Evolutionary conservation across 2,888 invertebrate species (phyloP).

Genomic region (Stenodema calcarata): DNA sequence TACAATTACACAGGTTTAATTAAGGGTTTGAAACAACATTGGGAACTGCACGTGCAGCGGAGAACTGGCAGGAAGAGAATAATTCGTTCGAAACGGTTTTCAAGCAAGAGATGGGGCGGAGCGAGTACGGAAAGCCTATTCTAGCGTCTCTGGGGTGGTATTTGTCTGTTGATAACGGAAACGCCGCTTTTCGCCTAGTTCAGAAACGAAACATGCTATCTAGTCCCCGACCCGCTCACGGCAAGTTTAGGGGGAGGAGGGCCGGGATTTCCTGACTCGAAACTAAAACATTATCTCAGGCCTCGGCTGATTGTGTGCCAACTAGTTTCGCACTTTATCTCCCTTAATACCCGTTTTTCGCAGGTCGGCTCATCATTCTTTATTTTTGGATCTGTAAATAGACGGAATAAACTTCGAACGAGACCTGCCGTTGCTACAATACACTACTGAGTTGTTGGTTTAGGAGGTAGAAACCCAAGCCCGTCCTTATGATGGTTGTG

Average conservation of each 20-base stretch:
- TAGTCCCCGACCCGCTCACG: not conserved
- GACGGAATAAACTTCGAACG: not conserved
- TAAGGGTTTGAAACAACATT: not conserved
- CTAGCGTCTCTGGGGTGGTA: constrained; percentile 20
- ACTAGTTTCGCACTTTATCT: not conserved
- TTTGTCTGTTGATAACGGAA: constrained; percentile 33
- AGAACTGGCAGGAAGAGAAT: not conserved
- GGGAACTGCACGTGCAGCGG: not conserved
- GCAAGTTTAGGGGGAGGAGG: not conserved
- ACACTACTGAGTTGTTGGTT: too few species aligned
- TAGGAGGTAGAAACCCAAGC: too few species aligned
- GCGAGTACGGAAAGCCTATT: not conserved
- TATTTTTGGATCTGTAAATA: not conserved
- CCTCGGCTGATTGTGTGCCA: not conserved
- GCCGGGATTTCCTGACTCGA: not conserved
- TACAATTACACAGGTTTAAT: not conserved
- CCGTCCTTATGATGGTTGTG: too few species aligned
- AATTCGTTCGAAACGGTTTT: not conserved
- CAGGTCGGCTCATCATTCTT: not conserved
- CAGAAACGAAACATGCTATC: constrained; percentile 32
- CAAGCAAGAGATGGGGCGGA: not conserved
- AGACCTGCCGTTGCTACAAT: not conserved
- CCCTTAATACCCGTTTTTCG: not conserved
- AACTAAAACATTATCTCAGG: constrained; percentile 17
- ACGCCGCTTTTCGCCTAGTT: constrained; percentile 39